Evolutionary conservation across 2,797 vertebrate species (phyloP), one percentile per base, ranked within the genome.

Genomic region (Rallus crepitans): DNA sequence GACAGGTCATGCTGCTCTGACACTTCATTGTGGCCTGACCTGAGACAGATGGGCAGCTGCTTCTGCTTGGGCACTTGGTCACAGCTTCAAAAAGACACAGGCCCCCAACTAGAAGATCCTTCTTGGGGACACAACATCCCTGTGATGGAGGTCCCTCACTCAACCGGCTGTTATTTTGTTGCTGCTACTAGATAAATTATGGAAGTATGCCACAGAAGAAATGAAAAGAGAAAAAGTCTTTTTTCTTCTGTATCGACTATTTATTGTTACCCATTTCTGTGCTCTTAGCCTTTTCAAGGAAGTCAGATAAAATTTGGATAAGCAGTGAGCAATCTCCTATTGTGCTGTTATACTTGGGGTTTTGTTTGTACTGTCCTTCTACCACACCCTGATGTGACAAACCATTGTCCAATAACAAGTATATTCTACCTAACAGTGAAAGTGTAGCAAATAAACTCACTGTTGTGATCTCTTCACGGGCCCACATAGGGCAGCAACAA

Each of bases 71-170:
- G 45, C 27, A 53, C 23, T 35, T 87, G 28, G n/a, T 72, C 47
- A 69, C 72, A 86, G 28, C 15, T 86, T 70, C 4, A 12, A 35
- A 72, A 89, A 82, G 35, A 16, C 24, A 63, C 19, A 48, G 45
- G 3, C 0, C 8, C 0, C 12, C 19, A 9, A 19, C n/a, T 28
- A 27, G 65, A 18, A 50, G 42, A 75, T 69, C 2, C 4, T 11
- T 48, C 3, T 15, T 31, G 20, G 30, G 30, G 2, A 52, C n/a
- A 37, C 0, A 0, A 15, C 11, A 53, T 15, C 68, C 15, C 15
- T 65, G 27, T 0, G 0, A 14, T 18, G 15, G 71, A 75, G 20
- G 23, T 55, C 7, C 4, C 11, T 82, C 6, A 27, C 10, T 80
- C 66, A 73, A 71, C 3, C 15, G 77, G 14, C 23, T 79, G 73